These are phyloP conservation scores for Osedax frankpressi DNA, from an alignment of 2,888 invertebrate genomes.

Conservation along the genomic window DNA sequence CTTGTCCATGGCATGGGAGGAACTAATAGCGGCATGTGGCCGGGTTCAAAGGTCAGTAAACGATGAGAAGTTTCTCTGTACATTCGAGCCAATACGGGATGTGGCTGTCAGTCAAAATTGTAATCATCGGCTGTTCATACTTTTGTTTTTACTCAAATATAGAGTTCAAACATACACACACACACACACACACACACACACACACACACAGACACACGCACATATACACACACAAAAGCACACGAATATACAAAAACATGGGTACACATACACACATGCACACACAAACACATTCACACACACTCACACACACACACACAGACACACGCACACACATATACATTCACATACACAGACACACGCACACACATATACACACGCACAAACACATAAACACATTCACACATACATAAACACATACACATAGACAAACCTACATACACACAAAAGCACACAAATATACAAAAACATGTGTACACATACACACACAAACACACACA, in stretches of 20 bases:
- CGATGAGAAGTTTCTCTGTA: conserved; percentile 59
- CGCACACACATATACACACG: neutral
- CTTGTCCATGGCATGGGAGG: conserved; percentile 77
- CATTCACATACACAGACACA: neutral
- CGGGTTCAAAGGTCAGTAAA: conserved; percentile 60
- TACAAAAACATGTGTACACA: too few species aligned
- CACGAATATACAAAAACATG: neutral
- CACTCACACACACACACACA: neutral
- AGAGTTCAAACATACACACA: conserved; percentile 1
- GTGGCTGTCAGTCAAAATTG: conserved; percentile 65
- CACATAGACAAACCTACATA: neutral
- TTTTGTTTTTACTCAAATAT: too few species aligned
- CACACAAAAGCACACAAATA: too few species aligned
- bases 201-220: neutral
- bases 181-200: conserved; percentile 1
- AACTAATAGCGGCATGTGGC: conserved; percentile 60
- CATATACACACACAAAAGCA: neutral
- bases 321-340: neutral
- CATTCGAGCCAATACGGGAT: conserved; percentile 61
- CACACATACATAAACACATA: neutral
- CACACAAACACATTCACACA: neutral
- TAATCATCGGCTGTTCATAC: too few species aligned
- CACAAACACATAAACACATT: neutral
- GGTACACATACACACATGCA: neutral
- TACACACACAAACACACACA: too few species aligned